These are phyloP conservation scores for Calliopsis andreniformis DNA, from an alignment of 1,140 invertebrate genomes.

Conservation along the genomic window DNA sequence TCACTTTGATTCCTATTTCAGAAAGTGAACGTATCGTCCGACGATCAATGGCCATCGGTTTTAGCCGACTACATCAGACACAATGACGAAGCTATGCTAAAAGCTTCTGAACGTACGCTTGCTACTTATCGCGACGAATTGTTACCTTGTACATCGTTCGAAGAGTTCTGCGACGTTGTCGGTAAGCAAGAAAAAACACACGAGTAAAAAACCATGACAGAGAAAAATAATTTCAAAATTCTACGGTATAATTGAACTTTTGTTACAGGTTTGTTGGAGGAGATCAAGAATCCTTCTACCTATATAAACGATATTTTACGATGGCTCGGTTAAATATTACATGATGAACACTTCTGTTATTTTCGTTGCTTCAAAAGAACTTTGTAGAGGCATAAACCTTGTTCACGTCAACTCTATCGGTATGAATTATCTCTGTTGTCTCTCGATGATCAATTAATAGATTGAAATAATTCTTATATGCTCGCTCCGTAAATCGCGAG, in stretches of 20 bases:
- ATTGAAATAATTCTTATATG: not conserved
- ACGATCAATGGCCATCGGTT: conserved; percentile 92
- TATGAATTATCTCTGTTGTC: too few relatives aligned
- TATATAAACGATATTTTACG: conserved; percentile 83
- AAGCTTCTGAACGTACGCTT: conserved; percentile 92
- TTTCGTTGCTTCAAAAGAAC: too few relatives aligned
- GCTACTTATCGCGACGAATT: conserved; percentile 93
- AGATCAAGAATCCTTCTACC: conserved; percentile 83
- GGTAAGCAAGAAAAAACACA: conserved; percentile 80
- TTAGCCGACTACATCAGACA: conserved; percentile 96
- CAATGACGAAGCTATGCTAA: conserved; percentile 94
- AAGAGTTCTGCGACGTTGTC: conserved; percentile 94
- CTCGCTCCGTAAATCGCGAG: conserved; percentile 30
- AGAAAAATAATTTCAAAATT: not conserved
- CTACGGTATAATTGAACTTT: not conserved
- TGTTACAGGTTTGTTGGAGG: conserved; percentile 85
- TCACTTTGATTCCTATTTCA: conserved; percentile 74
- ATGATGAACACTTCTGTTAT: too few relatives aligned
- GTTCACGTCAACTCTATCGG: not conserved
- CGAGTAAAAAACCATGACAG: not conserved
- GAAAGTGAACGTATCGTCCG: conserved; percentile 87
- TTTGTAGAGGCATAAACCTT: conserved; percentile 28
- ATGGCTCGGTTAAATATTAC: conserved; percentile 75
- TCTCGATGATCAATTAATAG: not conserved
- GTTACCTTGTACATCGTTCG: conserved; percentile 93